Evolutionary conservation across 2,113 vertebrate genomes (phyloP).

Genomic region (Callopanchax toddi): DNA sequence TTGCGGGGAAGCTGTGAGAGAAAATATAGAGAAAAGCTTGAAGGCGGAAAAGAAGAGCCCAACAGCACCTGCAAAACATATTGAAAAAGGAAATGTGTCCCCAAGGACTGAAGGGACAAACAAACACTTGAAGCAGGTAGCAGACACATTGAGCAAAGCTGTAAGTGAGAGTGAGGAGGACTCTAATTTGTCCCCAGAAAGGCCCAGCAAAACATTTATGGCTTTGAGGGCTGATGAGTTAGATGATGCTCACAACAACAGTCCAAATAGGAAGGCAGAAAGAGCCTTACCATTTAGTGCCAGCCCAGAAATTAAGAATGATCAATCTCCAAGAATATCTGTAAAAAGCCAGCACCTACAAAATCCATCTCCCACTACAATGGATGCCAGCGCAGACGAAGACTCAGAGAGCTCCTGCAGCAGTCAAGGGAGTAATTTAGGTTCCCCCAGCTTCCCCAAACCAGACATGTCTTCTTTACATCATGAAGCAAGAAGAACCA

Average conservation of each 20-base stretch:
- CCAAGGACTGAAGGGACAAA: neutral
- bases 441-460: conserved; percentile 59
- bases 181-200: conserved; percentile 44
- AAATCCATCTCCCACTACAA: conserved; percentile 74
- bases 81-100: conserved; percentile 1
- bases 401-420: conserved; percentile 79
- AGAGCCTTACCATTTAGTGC: conserved; percentile 65
- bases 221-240: conserved; percentile 73
- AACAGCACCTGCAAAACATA: conserved; percentile 12
- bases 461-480: conserved; percentile 55
- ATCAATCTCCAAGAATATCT: conserved; percentile 76
- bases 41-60: conserved; percentile 8
- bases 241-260: conserved; percentile 75
- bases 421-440: conserved; percentile 67
- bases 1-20: conserved; percentile 39
- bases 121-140: conserved; percentile 7
- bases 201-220: conserved; percentile 48
- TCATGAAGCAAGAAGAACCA: conserved; percentile 68
- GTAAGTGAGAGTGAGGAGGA: conserved; percentile 49
- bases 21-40: conserved; percentile 16
- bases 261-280: conserved; percentile 83
- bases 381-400: conserved; percentile 54
- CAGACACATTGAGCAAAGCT: conserved; percentile 10
- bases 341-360: conserved; percentile 60
- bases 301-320: conserved; percentile 68